Base-by-base conservation (phyloP, 2,888 invertebrate genomes). In the Phaonia tiefii region DNA sequence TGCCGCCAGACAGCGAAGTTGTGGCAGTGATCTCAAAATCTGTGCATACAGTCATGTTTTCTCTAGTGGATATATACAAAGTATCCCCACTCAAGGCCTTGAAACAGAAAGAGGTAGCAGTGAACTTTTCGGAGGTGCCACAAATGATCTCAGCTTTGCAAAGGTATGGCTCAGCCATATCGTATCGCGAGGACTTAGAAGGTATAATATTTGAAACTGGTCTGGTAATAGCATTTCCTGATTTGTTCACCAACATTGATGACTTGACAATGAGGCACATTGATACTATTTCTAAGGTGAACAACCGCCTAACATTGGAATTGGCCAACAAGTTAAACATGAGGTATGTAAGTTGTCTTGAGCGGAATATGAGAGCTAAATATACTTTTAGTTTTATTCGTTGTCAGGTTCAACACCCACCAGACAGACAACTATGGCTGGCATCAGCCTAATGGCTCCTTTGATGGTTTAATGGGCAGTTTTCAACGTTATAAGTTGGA, bases 401-500 rank as follows among this genome's bases (percentile, higher is more conserved):
- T 10, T 44, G 51, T 25, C 77, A 91, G 91, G 17, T 88, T 90
- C 44, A 90, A 91, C 66, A 86, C 91, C 8, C 85, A 86, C 20
- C 89, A 90, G 75, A 87, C 89, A 0, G 90, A 91, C 60, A 91
- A 91, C 73, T 93, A 93, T 87, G 93, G 93, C 11, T 93, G 92
- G 91, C 90, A 89, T 75, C 89, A 86, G 56, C 84, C 89, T 0
- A 93, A 93, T 88, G 93, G 93, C 10, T 91, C 93, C 10, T 94
- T 93, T 86, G 91, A 92, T 85, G 90, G 93, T 74, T 90, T 92
- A 83, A 93, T 92, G 89, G 93, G 93, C 37, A 86, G 90, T 81
- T 91, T 94, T 87, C 92, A 93, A 89, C 91, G 92, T 13, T 89
- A 89, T 25, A 91, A 92, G 85, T 86, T 92, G 44, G 93, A 93